Conservation (phyloP, 2,113 vertebrate genomes). For the Lontra canadensis region DNA sequence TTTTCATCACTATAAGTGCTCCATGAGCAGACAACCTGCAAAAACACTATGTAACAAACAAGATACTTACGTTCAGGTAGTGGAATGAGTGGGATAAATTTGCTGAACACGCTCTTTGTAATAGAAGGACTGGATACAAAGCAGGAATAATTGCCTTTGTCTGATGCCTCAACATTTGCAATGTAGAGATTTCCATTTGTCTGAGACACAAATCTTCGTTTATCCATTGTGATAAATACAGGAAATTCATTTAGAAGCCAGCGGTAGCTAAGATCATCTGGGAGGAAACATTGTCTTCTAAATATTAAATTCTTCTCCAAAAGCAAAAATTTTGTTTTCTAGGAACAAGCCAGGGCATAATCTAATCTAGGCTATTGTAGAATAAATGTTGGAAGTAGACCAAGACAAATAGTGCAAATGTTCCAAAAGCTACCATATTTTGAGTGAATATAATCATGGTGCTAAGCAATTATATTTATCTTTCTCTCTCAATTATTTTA, state of each 20-base stretch:
- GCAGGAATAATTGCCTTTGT: constrained; percentile 98
- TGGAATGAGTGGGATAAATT: constrained; percentile 95
- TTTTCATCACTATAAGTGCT: background rate
- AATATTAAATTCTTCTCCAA: constrained; percentile 49
- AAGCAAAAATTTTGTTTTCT: background rate
- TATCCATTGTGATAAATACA: constrained; percentile 94
- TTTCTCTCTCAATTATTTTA: background rate
- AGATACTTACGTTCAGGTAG: constrained; percentile 91
- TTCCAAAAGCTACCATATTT: background rate
- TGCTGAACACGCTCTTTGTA: constrained; percentile 98
- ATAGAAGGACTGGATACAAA: constrained; percentile 96
- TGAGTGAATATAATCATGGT: background rate
- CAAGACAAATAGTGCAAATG: background rate
- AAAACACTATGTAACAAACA: background rate
- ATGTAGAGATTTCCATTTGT: constrained; percentile 97
- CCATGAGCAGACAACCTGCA: background rate
- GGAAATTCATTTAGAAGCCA: constrained; percentile 99
- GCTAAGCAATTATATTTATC: background rate
- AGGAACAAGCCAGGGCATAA: background rate
- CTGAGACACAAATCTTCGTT: constrained; percentile 96
- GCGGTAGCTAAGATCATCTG: constrained; percentile 95
- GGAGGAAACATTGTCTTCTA: constrained; percentile 66
- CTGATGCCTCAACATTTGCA: constrained; percentile 93
- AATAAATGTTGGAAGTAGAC: background rate
- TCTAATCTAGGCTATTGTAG: background rate